A percentile compares a stretch with the other conserved stretches of the same genome.
phyloP scores from a whole-genome alignment of 2,113 vertebrate species.

The Prunella fulvescens region DNA sequence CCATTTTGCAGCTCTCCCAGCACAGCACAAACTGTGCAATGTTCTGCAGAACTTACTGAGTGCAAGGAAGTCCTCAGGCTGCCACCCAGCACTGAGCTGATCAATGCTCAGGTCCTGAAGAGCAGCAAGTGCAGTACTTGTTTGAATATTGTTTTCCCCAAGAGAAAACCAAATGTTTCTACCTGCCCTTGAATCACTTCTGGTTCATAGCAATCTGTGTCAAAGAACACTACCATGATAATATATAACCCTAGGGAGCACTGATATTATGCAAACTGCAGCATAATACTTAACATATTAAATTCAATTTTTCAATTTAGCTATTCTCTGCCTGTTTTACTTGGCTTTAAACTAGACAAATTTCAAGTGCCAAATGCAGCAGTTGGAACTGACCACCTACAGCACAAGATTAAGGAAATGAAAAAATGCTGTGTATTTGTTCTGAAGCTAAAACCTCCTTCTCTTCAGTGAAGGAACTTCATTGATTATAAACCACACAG shows the following conservation, averaged over 20 bases:
- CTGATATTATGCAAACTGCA: constrained; percentile 57
- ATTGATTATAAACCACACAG: constrained; percentile 21
- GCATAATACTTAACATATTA: constrained; percentile 48
- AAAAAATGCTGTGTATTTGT: constrained; percentile 58
- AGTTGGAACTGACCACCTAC: constrained; percentile 61
- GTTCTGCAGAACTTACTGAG: neutral
- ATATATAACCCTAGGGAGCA: constrained; percentile 27
- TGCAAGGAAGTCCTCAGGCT: neutral
- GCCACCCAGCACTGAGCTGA: neutral
- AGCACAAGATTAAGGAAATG: constrained; percentile 58
- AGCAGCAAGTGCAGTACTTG: neutral
- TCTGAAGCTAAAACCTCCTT: constrained; percentile 44
- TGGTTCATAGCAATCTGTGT: constrained; percentile 37
- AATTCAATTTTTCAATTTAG: constrained; percentile 64
- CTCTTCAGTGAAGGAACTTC: constrained; percentile 1
- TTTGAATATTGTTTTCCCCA: neutral
- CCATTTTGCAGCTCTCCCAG: neutral
- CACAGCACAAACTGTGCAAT: neutral
- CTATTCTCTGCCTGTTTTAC: constrained; percentile 59
- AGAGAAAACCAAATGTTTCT: constrained; percentile 22
- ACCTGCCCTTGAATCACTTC: constrained; percentile 30
- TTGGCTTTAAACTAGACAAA: constrained; percentile 63
- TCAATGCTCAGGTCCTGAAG: neutral
- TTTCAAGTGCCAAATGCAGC: constrained; percentile 41
- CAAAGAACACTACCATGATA: constrained; percentile 24